Evolutionary conservation across 2,797 vertebrate genomes (phyloP).

Genomic region (Harpagifer antarcticus): DNA sequence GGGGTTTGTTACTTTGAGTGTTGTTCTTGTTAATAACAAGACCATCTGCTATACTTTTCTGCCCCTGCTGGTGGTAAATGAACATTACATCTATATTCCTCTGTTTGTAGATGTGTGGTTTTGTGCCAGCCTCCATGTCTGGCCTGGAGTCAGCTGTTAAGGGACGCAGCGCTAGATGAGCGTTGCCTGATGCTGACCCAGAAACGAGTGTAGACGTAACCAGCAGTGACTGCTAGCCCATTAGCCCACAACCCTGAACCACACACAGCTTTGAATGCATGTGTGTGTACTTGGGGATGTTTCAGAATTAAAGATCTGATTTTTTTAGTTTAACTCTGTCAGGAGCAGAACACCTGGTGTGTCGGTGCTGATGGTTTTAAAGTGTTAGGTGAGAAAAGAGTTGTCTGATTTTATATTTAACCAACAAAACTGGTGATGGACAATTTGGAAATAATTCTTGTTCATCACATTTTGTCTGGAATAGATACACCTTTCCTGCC

Average conservation of each 20-base stretch:
- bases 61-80: constrained; percentile 34
- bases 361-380: neutral
- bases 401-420: neutral
- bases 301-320: neutral
- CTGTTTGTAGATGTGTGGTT: neutral
- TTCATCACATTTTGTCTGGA: constrained; percentile 10
- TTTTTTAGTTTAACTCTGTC: neutral
- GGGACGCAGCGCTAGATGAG: constrained; percentile 61
- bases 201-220: constrained; percentile 71
- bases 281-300: neutral
- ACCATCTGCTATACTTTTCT: constrained; percentile 8
- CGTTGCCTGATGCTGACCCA: constrained; percentile 75
- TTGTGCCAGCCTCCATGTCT: constrained; percentile 28
- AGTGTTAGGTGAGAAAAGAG: neutral
- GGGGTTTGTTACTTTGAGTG: neutral
- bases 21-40: neutral
- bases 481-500: neutral
- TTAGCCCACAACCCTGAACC: constrained; percentile 62
- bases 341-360: neutral
- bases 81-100: too few relatives aligned
- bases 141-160: constrained; percentile 72
- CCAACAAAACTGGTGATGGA: neutral
- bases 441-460: neutral
- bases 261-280: constrained; percentile 9
- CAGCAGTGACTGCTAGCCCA: constrained; percentile 70